These are phyloP conservation scores for Arbacia lixula DNA, from an alignment of 53 echinoderm and acorn worm species.

Conservation along the genomic window DNA sequence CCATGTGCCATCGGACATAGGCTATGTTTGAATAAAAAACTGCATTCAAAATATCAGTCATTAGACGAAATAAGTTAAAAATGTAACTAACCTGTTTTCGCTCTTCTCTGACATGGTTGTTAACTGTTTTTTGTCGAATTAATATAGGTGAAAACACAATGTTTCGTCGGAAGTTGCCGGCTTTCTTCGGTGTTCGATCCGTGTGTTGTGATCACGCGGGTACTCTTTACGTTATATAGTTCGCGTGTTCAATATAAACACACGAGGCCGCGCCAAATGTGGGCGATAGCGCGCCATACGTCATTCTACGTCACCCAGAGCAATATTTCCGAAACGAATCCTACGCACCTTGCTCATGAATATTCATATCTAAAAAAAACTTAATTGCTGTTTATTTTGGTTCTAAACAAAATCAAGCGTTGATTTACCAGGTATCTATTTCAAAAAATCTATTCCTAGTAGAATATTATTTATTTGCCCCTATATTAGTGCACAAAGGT, in stretches of 20 bases:
- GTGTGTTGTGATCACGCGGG: not conserved
- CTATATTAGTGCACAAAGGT: no score
- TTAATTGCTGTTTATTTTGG: no score
- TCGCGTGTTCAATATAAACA: not conserved
- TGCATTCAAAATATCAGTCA: no score
- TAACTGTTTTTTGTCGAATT: no score
- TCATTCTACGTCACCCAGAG: not conserved
- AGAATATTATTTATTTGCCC: no score
- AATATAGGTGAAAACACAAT: not conserved
- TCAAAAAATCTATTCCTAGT: no score
- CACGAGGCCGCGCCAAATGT: conserved; percentile 47
- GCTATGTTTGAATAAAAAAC: not conserved
- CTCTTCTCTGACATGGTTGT: conserved; percentile 36
- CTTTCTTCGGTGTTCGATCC: not conserved
- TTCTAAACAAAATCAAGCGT: no score
- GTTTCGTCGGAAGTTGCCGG: not conserved
- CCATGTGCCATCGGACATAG: not conserved
- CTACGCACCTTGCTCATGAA: not conserved
- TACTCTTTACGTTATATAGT: not conserved
- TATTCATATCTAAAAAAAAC: no score
- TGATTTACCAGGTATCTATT: no score
- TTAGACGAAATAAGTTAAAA: no score
- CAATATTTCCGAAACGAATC: not conserved
- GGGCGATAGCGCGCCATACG: conserved; percentile 25
- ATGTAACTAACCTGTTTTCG: conserved; percentile 21